Conservation (phyloP, 1,140 invertebrate genomes). For the Radopholus similis region DNA sequence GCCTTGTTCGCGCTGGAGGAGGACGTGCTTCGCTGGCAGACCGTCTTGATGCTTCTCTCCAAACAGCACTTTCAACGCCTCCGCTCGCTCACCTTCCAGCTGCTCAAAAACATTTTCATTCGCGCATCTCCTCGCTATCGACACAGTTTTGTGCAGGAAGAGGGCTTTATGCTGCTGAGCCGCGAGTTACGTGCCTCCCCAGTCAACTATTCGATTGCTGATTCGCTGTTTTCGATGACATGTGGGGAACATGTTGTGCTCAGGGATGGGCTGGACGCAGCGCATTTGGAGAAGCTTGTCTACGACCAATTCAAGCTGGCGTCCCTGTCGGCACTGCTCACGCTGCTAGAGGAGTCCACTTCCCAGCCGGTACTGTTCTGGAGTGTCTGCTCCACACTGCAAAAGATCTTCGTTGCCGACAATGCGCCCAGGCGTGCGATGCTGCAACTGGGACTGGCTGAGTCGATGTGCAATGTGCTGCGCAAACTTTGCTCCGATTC, state of each 20-base stretch:
- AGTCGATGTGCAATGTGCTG: constrained; percentile 42
- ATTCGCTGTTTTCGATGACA: constrained; percentile 41
- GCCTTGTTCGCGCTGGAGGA: constrained; percentile 34
- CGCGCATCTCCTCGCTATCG: constrained; percentile 30
- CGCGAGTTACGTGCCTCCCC: constrained; percentile 34
- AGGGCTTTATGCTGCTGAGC: constrained; percentile 35
- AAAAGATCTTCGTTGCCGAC: constrained; percentile 47
- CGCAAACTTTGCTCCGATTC: constrained; percentile 17
- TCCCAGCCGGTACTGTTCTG: constrained; percentile 35
- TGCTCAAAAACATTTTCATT: constrained; percentile 46
- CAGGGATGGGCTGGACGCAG: constrained; percentile 29
- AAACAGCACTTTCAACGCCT: constrained; percentile 36
- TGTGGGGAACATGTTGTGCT: constrained; percentile 42
- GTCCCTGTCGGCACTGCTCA: constrained; percentile 41
- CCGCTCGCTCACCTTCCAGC: constrained; percentile 27
- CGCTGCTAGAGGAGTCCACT: constrained; percentile 40
- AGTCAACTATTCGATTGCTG: constrained; percentile 37
- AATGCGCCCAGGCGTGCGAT: constrained; percentile 35
- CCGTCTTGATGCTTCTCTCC: constrained; percentile 39
- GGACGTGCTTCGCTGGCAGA: constrained; percentile 39
- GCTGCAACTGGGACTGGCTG: constrained; percentile 35
- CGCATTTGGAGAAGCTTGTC: constrained; percentile 35
- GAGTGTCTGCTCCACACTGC: constrained; percentile 47
- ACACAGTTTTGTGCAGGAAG: constrained; percentile 26
- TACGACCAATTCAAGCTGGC: constrained; percentile 36